A percentile compares a stretch with the other conserved stretches of the same genome.
Conservation (phyloP, 2,888 invertebrate genomes). For the Nymphalis urticae region DNA sequence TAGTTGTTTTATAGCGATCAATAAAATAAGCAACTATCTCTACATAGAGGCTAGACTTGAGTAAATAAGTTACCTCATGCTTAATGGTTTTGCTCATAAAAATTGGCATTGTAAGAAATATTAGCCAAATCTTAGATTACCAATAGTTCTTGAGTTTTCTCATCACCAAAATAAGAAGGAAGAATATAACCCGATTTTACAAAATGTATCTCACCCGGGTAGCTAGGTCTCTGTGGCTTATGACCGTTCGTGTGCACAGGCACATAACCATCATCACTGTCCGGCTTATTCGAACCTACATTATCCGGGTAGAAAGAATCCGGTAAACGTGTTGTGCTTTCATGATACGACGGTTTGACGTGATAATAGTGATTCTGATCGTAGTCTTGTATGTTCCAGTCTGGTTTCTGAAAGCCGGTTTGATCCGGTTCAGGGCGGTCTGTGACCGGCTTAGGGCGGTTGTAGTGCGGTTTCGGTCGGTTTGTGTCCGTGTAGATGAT, state of each 20-base stretch:
- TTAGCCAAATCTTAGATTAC: too few species aligned
- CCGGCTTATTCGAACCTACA: slow-evolving; percentile 47
- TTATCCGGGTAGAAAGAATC: slow-evolving; percentile 56
- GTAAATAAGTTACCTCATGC: too few species aligned
- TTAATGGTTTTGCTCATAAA: too few species aligned
- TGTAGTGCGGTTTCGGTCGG: slow-evolving; percentile 61
- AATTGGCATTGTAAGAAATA: too few species aligned
- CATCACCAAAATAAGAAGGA: slow-evolving; percentile 41
- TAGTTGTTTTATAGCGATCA: too few species aligned
- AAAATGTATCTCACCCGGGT: slow-evolving; percentile 69
- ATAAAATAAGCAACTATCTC: too few species aligned
- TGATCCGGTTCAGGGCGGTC: slow-evolving; percentile 48
- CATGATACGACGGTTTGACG: slow-evolving; percentile 77
- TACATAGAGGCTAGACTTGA: too few species aligned
- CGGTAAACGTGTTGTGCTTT: slow-evolving; percentile 62
- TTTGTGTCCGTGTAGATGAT: slow-evolving; percentile 74
- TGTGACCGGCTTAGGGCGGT: slow-evolving; percentile 48
- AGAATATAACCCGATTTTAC: slow-evolving; percentile 32
- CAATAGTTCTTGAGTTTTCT: slow-evolving; percentile 30
- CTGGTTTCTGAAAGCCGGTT: slow-evolving; percentile 53
- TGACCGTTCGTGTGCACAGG: slow-evolving; percentile 63
- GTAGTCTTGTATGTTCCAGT: slow-evolving; percentile 55
- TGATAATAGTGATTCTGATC: slow-evolving; percentile 67
- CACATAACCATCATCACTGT: slow-evolving; percentile 75
- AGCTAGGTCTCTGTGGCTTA: slow-evolving; percentile 68